Evolutionary conservation across 1,140 invertebrate species (phyloP).

Genomic region (Chrysopa pallens): DNA sequence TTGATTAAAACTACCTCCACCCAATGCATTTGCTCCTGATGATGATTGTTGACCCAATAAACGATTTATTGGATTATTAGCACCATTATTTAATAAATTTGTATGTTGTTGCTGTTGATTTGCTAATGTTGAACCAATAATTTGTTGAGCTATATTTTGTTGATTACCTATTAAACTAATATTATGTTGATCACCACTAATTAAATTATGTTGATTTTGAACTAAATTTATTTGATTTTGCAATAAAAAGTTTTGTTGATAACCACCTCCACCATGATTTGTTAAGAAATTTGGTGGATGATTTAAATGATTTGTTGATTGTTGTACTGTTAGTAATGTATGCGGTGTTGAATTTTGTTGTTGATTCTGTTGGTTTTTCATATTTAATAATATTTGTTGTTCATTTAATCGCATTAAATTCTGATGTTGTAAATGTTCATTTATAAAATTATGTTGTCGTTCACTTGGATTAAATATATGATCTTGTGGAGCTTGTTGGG

Average conservation of each 20-base stretch:
- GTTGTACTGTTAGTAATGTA: not conserved
- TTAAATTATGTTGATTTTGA: not conserved
- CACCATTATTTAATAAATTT: no score
- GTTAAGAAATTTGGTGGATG: conserved; percentile 1
- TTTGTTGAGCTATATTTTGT: not conserved
- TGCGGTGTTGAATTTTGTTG: not conserved
- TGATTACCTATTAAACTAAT: not conserved
- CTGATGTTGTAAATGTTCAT: not conserved
- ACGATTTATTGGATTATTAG: no score
- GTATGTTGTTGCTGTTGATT: no score
- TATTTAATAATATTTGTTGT: not conserved
- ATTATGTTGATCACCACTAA: not conserved
- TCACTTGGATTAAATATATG: not conserved
- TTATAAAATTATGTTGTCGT: not conserved
- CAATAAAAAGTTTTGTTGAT: conserved; percentile 2
- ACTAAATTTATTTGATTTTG: not conserved
- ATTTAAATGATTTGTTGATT: not conserved
- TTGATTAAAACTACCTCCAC: not conserved
- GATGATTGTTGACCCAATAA: not conserved
- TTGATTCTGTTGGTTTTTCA: not conserved
- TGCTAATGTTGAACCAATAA: not conserved
- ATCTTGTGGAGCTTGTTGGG: not conserved
- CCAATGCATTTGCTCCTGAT: not conserved
- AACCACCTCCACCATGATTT: not conserved
- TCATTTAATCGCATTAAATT: not conserved